phyloP scores from a whole-genome alignment of 2,888 invertebrate species.

The Caenorhabditis auriculariae region DNA sequence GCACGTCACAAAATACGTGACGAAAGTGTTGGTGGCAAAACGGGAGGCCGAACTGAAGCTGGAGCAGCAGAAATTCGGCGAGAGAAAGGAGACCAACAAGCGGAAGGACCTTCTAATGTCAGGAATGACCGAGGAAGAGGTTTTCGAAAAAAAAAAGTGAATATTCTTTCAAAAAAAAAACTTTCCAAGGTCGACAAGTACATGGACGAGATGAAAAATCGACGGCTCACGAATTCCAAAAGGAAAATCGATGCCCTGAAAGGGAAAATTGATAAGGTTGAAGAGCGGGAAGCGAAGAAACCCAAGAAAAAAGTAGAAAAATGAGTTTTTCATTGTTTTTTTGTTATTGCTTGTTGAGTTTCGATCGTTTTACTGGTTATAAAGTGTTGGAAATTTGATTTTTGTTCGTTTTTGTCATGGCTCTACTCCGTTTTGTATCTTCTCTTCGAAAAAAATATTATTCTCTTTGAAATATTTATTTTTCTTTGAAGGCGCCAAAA shows the following conservation, averaged over 20 bases:
- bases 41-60: constrained; percentile 82
- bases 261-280: constrained; percentile 16
- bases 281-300: constrained; percentile 8
- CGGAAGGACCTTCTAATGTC: constrained; percentile 81
- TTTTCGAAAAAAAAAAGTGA: constrained; percentile 4
- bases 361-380: constrained; percentile 3
- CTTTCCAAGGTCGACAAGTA: constrained; percentile 9
- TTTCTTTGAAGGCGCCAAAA: too few species aligned
- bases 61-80: constrained; percentile 73
- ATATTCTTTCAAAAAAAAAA: background rate
- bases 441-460: too few species aligned
- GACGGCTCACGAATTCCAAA: constrained; percentile 11
- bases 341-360: background rate
- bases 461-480: too few species aligned
- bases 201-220: constrained; percentile 13
- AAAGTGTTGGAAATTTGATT: constrained; percentile 2
- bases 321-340: background rate
- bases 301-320: constrained; percentile 1
- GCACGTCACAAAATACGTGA: constrained; percentile 78
- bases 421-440: background rate
- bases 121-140: constrained; percentile 52
- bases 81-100: constrained; percentile 81
- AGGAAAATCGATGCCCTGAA: constrained; percentile 19
- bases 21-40: constrained; percentile 87
- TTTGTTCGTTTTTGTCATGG: background rate